These are phyloP conservation scores for Petaurus breviceps DNA, from an alignment of 2,113 vertebrate species.

Conservation along the genomic window DNA sequence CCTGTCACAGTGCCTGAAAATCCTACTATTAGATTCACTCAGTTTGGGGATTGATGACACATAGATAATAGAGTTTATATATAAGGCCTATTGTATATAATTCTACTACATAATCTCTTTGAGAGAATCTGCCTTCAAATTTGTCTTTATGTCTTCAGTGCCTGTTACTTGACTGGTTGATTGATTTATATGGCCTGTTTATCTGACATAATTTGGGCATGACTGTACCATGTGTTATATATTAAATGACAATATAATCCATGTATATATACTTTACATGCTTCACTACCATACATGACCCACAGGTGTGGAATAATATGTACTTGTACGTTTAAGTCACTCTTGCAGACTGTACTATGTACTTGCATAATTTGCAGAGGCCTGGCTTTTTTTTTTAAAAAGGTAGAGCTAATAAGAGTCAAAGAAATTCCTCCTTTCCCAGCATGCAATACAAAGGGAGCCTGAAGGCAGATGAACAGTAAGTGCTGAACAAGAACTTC, in stretches of 20 bases:
- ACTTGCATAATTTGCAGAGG: background rate
- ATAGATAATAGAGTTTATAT: background rate
- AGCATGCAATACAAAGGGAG: background rate
- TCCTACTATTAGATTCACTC: background rate
- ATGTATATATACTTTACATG: background rate
- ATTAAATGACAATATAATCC: background rate
- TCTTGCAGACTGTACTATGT: background rate
- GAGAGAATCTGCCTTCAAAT: background rate
- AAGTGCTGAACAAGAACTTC: background rate
- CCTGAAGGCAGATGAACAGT: background rate
- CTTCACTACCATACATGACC: background rate
- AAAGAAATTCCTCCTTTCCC: background rate
- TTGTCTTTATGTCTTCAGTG: background rate
- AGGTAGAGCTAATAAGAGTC: background rate
- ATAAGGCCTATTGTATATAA: background rate
- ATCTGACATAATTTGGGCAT: background rate
- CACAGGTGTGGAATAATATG: background rate
- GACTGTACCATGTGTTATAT: accelerated
- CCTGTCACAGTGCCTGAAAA: background rate
- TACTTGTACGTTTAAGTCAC: background rate
- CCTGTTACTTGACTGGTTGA: background rate
- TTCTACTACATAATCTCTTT: background rate
- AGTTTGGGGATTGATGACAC: background rate
- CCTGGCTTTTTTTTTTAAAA: background rate
- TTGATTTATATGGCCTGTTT: background rate